Evolutionary conservation across 2,888 invertebrate genomes (phyloP).

Genomic region (Monoplex corrugatus): DNA sequence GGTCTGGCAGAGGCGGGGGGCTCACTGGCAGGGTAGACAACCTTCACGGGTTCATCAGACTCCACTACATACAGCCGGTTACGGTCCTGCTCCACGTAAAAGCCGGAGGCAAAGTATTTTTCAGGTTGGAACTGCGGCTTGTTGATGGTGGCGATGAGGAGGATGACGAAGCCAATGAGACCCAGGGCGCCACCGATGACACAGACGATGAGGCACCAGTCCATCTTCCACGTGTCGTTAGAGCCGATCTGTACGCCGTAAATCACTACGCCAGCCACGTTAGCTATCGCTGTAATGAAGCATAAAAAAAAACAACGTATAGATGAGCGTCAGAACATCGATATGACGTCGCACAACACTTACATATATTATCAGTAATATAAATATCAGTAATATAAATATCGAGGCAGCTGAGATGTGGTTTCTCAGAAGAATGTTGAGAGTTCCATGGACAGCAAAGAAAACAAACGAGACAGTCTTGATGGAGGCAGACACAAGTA

Average conservation of each 20-base stretch:
- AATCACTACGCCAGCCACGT: constrained; percentile 67
- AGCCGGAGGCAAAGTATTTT: constrained; percentile 59
- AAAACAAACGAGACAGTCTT: too few species aligned
- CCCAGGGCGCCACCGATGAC: constrained; percentile 67
- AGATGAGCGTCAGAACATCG: not conserved
- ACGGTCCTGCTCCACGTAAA: constrained; percentile 67
- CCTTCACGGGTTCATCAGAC: constrained; percentile 41
- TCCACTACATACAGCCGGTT: constrained; percentile 66
- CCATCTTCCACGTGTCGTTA: constrained; percentile 60
- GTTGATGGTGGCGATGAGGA: constrained; percentile 65
- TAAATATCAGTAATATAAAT: too few species aligned
- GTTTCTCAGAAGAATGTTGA: too few species aligned
- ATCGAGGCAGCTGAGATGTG: too few species aligned
- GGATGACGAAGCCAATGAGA: constrained; percentile 68
- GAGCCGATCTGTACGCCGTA: constrained; percentile 66
- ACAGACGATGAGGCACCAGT: constrained; percentile 70
- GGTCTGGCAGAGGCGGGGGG: not conserved
- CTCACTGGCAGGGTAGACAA: not conserved
- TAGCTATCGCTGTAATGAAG: constrained; percentile 64
- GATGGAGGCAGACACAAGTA: too few species aligned
- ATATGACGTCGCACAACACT: not conserved
- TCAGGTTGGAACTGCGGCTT: constrained; percentile 64
- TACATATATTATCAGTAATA: too few species aligned
- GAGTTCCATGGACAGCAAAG: too few species aligned
- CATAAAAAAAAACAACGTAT: not conserved